These are phyloP conservation scores for Vulpes ferrilata DNA, from an alignment of 2,113 vertebrate genomes.

Conservation along the genomic window DNA sequence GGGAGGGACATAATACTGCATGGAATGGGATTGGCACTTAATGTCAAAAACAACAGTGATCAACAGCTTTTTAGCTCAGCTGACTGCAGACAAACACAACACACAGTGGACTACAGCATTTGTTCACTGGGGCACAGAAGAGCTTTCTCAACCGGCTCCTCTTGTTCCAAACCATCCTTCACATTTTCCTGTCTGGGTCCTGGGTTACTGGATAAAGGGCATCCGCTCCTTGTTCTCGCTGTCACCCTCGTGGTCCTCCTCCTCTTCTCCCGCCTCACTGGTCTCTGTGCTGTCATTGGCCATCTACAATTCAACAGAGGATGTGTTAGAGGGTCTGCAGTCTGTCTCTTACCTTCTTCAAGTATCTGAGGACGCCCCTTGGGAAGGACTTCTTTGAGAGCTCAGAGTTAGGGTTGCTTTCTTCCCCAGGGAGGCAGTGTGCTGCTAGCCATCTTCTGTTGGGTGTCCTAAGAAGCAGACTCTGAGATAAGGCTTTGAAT, in stretches of 20 bases:
- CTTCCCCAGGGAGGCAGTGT: background rate
- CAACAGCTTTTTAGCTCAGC: slow-evolving; percentile 91
- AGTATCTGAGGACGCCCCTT: background rate
- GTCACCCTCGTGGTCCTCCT: slow-evolving; percentile 98
- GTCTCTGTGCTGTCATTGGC: slow-evolving; percentile 99
- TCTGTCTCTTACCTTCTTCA: background rate
- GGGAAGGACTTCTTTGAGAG: background rate
- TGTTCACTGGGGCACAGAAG: slow-evolving; percentile 90
- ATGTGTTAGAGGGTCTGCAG: background rate
- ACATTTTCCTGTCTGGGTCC: background rate
- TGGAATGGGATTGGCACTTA: slow-evolving; percentile 91
- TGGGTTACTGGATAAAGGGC: slow-evolving; percentile 97
- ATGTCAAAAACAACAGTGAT: slow-evolving; percentile 90
- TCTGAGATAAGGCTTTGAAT: background rate
- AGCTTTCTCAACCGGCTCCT: slow-evolving; percentile 84
- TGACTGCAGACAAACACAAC: slow-evolving; percentile 92
- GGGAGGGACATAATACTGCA: slow-evolving; percentile 86
- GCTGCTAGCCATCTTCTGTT: background rate
- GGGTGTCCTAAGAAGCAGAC: background rate
- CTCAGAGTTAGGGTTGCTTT: background rate
- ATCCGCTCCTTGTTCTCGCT: slow-evolving; percentile 98
- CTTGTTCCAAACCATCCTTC: slow-evolving; percentile 74
- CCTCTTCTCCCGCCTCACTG: slow-evolving; percentile 98
- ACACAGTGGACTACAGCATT: slow-evolving; percentile 92
- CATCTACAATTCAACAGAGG: slow-evolving; percentile 91